Evolutionary conservation across 1,140 invertebrate species (phyloP).

Genomic region (Brachionus paranguensis): DNA sequence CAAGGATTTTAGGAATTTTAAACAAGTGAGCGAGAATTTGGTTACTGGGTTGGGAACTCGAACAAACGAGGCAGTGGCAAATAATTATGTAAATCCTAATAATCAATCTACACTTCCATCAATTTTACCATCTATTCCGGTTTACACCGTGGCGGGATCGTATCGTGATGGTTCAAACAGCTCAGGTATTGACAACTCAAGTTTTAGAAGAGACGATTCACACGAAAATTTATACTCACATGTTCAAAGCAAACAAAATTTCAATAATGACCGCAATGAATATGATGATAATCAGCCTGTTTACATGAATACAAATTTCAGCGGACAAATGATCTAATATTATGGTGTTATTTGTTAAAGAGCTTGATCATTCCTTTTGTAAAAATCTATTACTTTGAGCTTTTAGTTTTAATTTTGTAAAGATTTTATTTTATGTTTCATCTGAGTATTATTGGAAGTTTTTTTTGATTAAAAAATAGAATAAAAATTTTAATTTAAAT

Average conservation of each 20-base stretch:
- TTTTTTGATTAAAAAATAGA: too few species aligned
- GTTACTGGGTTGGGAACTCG: background rate
- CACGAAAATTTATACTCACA: conserved; percentile 16
- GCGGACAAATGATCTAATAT: background rate
- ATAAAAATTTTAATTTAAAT: too few species aligned
- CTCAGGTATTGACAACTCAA: background rate
- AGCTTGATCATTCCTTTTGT: background rate
- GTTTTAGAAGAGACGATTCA: conserved; percentile 20
- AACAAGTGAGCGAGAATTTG: conserved; percentile 21
- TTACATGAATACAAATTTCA: conserved; percentile 12
- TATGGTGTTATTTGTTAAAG: background rate
- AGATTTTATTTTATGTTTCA: background rate
- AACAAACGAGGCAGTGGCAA: background rate
- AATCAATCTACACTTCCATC: background rate
- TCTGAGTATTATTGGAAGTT: background rate
- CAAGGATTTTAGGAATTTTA: conserved; percentile 20
- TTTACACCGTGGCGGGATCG: conserved; percentile 6
- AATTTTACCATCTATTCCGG: background rate
- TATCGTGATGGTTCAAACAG: background rate
- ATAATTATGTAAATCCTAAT: background rate
- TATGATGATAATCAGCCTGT: conserved; percentile 13
- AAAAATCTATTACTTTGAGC: background rate
- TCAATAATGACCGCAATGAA: background rate
- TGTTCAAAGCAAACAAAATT: background rate
- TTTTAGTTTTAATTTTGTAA: background rate